Base-by-base conservation (phyloP, 1,140 invertebrate genomes). In the Zaprionus taronus region DNA sequence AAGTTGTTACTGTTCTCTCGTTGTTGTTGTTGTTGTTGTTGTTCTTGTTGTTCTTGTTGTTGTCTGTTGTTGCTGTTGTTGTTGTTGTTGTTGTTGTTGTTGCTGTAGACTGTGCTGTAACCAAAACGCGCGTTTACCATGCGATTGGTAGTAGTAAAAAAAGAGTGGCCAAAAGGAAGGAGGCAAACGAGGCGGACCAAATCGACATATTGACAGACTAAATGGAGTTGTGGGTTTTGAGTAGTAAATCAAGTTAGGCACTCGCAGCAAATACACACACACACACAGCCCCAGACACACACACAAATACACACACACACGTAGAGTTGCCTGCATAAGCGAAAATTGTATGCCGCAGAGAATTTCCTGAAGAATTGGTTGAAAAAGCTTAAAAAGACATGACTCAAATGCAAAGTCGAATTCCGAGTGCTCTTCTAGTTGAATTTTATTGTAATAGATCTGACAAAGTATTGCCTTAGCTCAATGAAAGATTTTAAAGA, bases 131-230 rank as follows among this genome's bases (percentile, higher is more conserved):
- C 72, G 79, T 89, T 90, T 89, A 81, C 79, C 79, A 89, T 76
- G 49, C 77, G 64, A 81, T 75, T 83, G 79, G 68, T 68, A 74
- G 67, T 28, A 75, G 44, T 62, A 65, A 75, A 51, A 63, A 70
- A 64, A 69, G 44, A 62, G 41, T 61, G 73, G 56, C 58, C 44
- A 61, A 67, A 56, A 68, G 64, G 57, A 51, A 80, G 75, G 70
- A 72, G 81, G 76, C 69, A 74, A 79, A 70, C 71, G 71, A 72
- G 81, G 84, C 84, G 79, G 78, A 80, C 56, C 87, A 91, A 87
- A 91, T 91, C 87, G 87, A 91, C 87, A 91, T 91, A 91, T 91
- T 91, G 87, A 91, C 87, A 91, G 87, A 87, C 83, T 86, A 91
- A 91, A 91, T 82, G 87, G 87, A 91, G 87, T 91, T 91, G 81